Conservation (phyloP, 2,888 invertebrate species). For the Thymelicus sylvestris region DNA sequence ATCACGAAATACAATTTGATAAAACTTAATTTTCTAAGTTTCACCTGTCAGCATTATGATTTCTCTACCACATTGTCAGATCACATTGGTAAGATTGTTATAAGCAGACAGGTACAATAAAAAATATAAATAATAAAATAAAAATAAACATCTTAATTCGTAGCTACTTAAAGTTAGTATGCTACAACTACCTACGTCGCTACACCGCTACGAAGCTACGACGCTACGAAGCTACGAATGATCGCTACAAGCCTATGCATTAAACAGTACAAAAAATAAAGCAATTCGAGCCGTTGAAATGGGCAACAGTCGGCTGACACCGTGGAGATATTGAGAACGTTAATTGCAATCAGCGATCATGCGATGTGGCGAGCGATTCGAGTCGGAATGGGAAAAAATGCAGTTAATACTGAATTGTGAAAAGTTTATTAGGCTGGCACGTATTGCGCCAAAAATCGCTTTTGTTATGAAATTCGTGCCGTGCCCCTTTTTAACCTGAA, state of each 20-base stretch:
- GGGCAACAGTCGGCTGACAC: conserved; percentile 45
- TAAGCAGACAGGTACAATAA: no score
- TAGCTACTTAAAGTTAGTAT: no score
- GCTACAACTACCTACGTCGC: conserved; percentile 3
- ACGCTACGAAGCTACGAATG: conserved; percentile 7
- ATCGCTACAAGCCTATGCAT: conserved; percentile 25
- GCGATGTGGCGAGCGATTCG: conserved; percentile 50
- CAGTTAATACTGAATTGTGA: conserved; percentile 51
- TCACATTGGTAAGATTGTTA: no score
- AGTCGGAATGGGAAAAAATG: conserved; percentile 46
- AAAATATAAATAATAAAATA: no score
- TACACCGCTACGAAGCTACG: conserved; percentile 6
- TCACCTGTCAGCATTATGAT: no score
- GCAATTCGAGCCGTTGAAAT: conserved; percentile 41
- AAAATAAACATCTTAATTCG: no score
- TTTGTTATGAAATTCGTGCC: conserved; percentile 48
- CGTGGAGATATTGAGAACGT: conserved; percentile 54
- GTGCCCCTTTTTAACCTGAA: conserved; percentile 40
- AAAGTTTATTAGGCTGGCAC: conserved; percentile 51
- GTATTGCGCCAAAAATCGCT: conserved; percentile 46
- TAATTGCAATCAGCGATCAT: conserved; percentile 66
- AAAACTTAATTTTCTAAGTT: no score
- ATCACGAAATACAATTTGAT: no score
- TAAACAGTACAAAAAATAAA: conserved; percentile 17
- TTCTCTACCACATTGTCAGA: no score